These are phyloP conservation scores for Valencia hispanica DNA, from an alignment of 2,797 vertebrate genomes.

Conservation along the genomic window DNA sequence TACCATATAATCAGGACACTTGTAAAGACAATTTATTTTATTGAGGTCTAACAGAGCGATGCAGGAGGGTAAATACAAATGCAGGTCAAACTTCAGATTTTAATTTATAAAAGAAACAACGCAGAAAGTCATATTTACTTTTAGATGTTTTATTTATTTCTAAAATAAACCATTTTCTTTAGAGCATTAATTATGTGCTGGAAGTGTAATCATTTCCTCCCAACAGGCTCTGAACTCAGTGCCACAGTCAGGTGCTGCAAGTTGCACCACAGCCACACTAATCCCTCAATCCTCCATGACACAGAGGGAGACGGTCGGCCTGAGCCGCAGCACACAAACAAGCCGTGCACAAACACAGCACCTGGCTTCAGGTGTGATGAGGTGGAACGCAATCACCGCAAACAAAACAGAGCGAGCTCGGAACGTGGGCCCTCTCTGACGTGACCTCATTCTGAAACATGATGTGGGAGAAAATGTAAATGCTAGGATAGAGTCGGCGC, in stretches of 20 bases:
- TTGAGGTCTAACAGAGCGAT: background rate
- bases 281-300: constrained; percentile 64
- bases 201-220: constrained; percentile 60
- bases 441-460: constrained; percentile 53
- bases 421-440: constrained; percentile 29
- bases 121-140: background rate
- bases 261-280: constrained; percentile 66
- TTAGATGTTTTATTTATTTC: background rate
- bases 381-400: constrained; percentile 24
- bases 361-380: constrained; percentile 47
- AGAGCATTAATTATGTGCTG: constrained; percentile 53
- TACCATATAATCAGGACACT: background rate
- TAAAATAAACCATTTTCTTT: constrained; percentile 17
- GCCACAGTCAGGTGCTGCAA: constrained; percentile 53
- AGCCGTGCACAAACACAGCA: constrained; percentile 29
- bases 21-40: background rate
- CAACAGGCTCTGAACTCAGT: constrained; percentile 53
- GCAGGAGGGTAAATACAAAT: background rate
- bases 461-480: constrained; percentile 49
- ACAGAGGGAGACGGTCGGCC: constrained; percentile 27
- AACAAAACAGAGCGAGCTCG: constrained; percentile 15
- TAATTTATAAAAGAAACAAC: background rate
- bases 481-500: constrained; percentile 25
- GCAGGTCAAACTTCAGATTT: background rate
- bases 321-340: constrained; percentile 23